Evolutionary conservation across 1,140 invertebrate species (phyloP), one percentile per base, ranked within the genome.

Genomic region (Formica exsecta): DNA sequence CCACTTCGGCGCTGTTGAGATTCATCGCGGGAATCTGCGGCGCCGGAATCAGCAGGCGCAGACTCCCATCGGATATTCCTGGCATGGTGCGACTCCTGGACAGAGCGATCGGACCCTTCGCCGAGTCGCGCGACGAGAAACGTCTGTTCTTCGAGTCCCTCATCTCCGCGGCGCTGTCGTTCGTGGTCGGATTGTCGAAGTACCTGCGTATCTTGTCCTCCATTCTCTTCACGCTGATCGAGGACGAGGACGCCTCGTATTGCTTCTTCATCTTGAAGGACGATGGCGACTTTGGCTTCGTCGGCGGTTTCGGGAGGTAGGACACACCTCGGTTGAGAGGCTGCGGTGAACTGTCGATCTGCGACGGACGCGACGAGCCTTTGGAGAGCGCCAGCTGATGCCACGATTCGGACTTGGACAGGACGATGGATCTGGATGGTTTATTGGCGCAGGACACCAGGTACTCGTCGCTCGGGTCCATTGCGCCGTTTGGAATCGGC

Each of bases 331-430:
- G 3, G 3, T n/a, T 36, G n/a, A 68, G 3, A 6, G 54, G 4
- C 19, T 65, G 75, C 19, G 38, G 57, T 25, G n/a, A 74, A 6
- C 0, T 48, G 9, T 1, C 19, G 4, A 51, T 51, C 4, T 25
- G 83, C 11, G 1, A 29, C n/a, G 48, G 2, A 38, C 32, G 9
- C 16, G 61, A 3, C 29, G 29, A 1, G 92, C 91, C 11, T 92
- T 65, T 74, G 1, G 95, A 92, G 11, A 95, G 16, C 0, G 94
- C 94, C 4, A 95, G 61, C 87, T 98, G 97, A 91, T 98, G 97
- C 97, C 97, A 98, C 0, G 97, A 98, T 93, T 97, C 97, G 2
- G 97, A 97, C 92, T 97, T 97, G 51, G 96, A 97, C n/a, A 98
- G 92, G 0, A 96, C 95, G 41, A 93, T 94, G 25, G 92, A 95